Base-by-base conservation (phyloP, 1,140 invertebrate genomes). In the Drosophila santomea region DNA sequence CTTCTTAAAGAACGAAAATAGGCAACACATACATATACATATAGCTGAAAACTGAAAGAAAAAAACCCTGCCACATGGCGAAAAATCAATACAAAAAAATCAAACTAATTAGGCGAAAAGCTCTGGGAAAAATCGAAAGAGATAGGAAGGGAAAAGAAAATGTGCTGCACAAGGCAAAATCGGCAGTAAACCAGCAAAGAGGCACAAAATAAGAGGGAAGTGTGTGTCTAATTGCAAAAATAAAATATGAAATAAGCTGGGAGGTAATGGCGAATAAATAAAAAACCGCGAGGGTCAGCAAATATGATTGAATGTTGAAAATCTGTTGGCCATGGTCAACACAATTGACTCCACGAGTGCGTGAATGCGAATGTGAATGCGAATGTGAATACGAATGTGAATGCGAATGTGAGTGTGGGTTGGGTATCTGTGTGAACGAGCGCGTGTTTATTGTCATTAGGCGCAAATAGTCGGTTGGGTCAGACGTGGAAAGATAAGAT, bases 71-170 rank as follows among this genome's bases (percentile, higher is more conserved):
- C 17, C 23, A 14, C 11, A 35, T 61, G n/a, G 28, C 39, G 23
- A 55, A 68, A 51, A 74, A 74, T 60, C 71, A 48, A 74, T 74
- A 66, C 11, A 23, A 51, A 51, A 60, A 69, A 60, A 60, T 35
- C 10, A 69, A 77, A 68, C 79, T 83, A 82, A 85, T 81, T 74
- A 78, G 73, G 58, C 54, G 61, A 69, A 80, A 74, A 81, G 66
- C 83, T 58, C 55, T 78, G 50, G 48, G 55, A 60, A 73, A 68
- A 60, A 74, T 63, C 58, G 44, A 64, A 76, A 57, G 63, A 66
- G 20, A 14, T 44, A 39, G 35, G 12, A 51, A 58, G 12, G 12
- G 14, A 8, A 76, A 60, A 35, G 23, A 28, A 50, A 57, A 66
- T 38, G 32, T 38, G 32, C 45, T 8, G 41, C 36, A 44, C 43